Base-by-base conservation (phyloP, 2,113 vertebrate species). In the Gracilinanus agilis region DNA sequence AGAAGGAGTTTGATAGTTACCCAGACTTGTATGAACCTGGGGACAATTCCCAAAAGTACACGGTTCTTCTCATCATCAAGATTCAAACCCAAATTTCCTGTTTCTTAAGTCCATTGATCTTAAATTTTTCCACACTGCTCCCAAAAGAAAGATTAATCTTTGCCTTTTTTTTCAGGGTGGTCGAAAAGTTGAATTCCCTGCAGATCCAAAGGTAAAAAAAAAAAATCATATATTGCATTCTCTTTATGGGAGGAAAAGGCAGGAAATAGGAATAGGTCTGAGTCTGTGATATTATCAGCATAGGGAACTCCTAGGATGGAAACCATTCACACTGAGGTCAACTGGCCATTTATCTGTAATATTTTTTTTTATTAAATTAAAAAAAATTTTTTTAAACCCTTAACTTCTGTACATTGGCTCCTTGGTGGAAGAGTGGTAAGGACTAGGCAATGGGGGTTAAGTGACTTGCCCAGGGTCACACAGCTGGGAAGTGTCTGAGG, bases 151-250 rank as follows among this genome's bases (percentile, higher is more conserved):
- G 19, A 40, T 40, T 6, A 2, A 23, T 83, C 19, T 83, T 54
- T 94, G 11, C 92, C 89, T 53, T 89, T 97, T 92, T 92, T 97
- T 97, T 94, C 97, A 99, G 99, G 99, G 99, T 95, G 98, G 98
- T 55, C 99, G 99, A 94, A 99, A 98, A 97, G 99, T 99, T 98
- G 99, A 99, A 98, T 98, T 98, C 95, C 98, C 99, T 9, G 97
- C 98, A 58, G 99, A 99, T n/a, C 98, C 98, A 67, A 99, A 99
- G 99, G 99, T 99, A 98, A 98, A 98, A 95, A 24, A 61, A 91
- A 53, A 89, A 0, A 40, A 4, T 92, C 55, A 88, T 34, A 34
- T 27, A 44, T 89, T n/a, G 94, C 88, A 89, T 19, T 93, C 44
- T 90, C 56, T 55, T 55, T 55, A 21, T 55, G 19, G 55, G 55